Evolutionary conservation across 2,888 invertebrate species (phyloP), one percentile per base, ranked within the genome.

Genomic region (Eucriotettix oculatus): DNA sequence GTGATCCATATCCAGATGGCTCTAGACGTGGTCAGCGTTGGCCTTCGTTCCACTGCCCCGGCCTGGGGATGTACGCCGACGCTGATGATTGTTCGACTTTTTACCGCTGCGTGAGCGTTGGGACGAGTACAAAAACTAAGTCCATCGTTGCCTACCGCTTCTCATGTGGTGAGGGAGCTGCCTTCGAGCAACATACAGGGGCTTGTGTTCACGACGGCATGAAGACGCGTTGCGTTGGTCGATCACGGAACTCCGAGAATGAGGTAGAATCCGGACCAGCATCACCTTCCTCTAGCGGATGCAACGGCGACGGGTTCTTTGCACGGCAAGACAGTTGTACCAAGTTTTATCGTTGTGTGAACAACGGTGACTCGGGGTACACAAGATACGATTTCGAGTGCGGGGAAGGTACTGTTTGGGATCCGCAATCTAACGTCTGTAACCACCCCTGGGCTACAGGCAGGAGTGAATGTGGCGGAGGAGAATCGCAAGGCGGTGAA

Each of bases 91-190:
- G 90, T 70, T 66, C 67, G 64, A 79, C 81, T 14, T 89, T 89
- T 70, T 76, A 87, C 57, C 89, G 86, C 72, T 90, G 90, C 71
- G 75, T 75, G 64, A 12, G 14, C 14, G 48, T n/a, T 9, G 71
- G 87, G 66, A 77, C 83, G 71, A 90, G 86, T 16, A 82, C 81
- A 67, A 75, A 90, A 12, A 84, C 85, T 71, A 85, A 84, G 68
- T 91, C 90, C 72, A 90, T 90, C 0, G 76, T 81, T 67, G 83
- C 84, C 54, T 88, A 81, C 67, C 78, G 84, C 9, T 91, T 84
- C 70, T 90, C 88, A 87, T 79, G 84, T 54, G 80, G 86, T 7
- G 89, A 87, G 66, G 48, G 48, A 48, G 48, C 48, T n/a, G 48
- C 48, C 48, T 48, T 48, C 48, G 48, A 48, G 14, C 48, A 48